Evolutionary conservation across 2,113 vertebrate species (phyloP), one percentile per base, ranked within the genome.

Genomic region (Engraulis encrasicolus): DNA sequence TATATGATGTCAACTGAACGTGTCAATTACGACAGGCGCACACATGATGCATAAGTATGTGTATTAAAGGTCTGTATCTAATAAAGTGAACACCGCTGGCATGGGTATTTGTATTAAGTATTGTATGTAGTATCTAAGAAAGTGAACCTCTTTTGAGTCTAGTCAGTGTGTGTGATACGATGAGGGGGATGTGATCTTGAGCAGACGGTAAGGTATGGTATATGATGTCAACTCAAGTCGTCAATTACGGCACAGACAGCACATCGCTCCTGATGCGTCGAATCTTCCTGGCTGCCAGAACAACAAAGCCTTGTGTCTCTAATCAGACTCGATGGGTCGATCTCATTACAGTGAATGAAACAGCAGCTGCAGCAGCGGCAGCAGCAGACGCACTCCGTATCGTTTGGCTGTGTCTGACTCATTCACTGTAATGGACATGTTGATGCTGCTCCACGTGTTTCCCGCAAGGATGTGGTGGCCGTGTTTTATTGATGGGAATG

Each of bases 391-490:
- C 40, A 5, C 40, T 45, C 40, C 40, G 4, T 5, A 9, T 5
- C 9, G 4, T 45, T 61, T 27, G 23, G 23, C 17, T 58, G 52
- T 58, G 6, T 23, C 58, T 71, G 23, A 71, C 23, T 31, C n/a
- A 71, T 12, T 74, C 66, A 91, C 80, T 88, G 52, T 83, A 18
- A 48, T 80, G 12, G 27, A 78, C 82, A 80, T 83, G 23, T 45
- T 66, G n/a, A n/a, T n/a, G 77, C n/a, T 52, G 40, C 2, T 54
- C 1, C 6, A 6, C 31, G 19, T 52, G 50, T 31, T 81, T 50
- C 9, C 40, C 40, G 3, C 40, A 45, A 45, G 40, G 40, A n/a
- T n/a, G n/a, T n/a, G n/a, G n/a, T n/a, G n/a, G n/a, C n/a, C n/a
- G n/a, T n/a, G n/a, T n/a, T n/a, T n/a, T n/a, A n/a, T n/a, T n/a